phyloP scores from a whole-genome alignment of 2,888 invertebrate species.

The Napeogenes sylphis region DNA sequence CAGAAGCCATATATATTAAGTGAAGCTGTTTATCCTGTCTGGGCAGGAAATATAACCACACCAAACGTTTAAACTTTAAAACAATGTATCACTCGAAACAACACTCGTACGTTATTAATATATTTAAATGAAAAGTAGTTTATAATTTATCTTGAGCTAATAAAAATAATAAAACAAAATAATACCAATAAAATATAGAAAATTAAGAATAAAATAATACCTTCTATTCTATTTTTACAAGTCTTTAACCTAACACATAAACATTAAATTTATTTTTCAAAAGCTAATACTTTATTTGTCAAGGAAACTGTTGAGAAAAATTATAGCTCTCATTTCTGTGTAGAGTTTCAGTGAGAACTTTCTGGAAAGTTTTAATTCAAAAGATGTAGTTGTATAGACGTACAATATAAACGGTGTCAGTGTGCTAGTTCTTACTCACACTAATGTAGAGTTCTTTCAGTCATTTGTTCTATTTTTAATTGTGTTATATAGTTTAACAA shows the following conservation, averaged over 20 bases:
- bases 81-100: conserved; percentile 6
- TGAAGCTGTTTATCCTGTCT: conserved; percentile 24
- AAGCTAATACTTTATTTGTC: conserved; percentile 45
- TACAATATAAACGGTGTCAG: not conserved
- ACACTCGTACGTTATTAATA: not conserved
- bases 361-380: conserved; percentile 4
- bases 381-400: conserved; percentile 1
- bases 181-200: no score
- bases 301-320: conserved; percentile 54
- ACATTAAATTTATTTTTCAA: not conserved
- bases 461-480: no score
- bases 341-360: conserved; percentile 20
- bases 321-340: conserved; percentile 42
- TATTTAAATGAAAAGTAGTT: no score
- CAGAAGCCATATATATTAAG: conserved; percentile 29
- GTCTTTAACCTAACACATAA: no score
- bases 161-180: no score
- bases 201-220: no score
- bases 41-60: conserved; percentile 33
- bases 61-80: conserved; percentile 19
- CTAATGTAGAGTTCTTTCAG: not conserved
- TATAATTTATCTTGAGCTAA: no score
- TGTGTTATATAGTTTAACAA: no score
- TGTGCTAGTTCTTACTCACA: conserved; percentile 1
- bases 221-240: no score